Percentiles rank a stretch among this genome's conserved stretches.
Conservation (phyloP, 1,140 invertebrate genomes). For the Bombus pascuorum region DNA sequence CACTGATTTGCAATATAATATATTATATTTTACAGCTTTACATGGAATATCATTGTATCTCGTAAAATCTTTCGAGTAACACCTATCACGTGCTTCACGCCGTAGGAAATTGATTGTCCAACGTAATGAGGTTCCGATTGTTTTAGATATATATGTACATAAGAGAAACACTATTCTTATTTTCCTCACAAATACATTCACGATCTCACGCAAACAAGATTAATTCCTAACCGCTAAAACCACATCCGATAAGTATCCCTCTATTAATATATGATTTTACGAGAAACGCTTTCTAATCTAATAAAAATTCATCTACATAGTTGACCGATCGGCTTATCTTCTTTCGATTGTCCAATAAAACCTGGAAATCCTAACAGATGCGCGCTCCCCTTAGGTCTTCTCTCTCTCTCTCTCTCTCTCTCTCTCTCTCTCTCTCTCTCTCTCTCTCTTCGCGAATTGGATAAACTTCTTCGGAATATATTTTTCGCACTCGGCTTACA, state of each 20-base stretch:
- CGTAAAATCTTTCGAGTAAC: not conserved
- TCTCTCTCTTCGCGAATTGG: not conserved
- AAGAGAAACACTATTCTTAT: constrained; percentile 9
- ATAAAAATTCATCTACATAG: not conserved
- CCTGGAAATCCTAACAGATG: not conserved
- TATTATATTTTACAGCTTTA: not conserved
- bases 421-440: too few relatives aligned
- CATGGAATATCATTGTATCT: not conserved
- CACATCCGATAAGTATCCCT: not conserved
- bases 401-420: too few relatives aligned
- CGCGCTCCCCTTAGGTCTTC: too few relatives aligned
- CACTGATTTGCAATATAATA: not conserved
- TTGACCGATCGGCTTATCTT: not conserved
- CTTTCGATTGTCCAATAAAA: not conserved
- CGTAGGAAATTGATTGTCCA: not conserved
- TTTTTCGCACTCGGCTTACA: constrained; percentile 13
- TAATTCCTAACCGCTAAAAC: not conserved
- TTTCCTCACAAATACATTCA: constrained; percentile 9
- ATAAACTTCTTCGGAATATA: not conserved
- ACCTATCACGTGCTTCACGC: not conserved
- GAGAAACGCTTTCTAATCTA: not conserved
- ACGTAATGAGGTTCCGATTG: not conserved
- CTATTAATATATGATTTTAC: not conserved
- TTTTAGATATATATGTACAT: not conserved
- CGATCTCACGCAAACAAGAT: constrained; percentile 8